Evolutionary conservation across 2,797 vertebrate species (phyloP).

Genomic region (Anolis apletophallus): DNA sequence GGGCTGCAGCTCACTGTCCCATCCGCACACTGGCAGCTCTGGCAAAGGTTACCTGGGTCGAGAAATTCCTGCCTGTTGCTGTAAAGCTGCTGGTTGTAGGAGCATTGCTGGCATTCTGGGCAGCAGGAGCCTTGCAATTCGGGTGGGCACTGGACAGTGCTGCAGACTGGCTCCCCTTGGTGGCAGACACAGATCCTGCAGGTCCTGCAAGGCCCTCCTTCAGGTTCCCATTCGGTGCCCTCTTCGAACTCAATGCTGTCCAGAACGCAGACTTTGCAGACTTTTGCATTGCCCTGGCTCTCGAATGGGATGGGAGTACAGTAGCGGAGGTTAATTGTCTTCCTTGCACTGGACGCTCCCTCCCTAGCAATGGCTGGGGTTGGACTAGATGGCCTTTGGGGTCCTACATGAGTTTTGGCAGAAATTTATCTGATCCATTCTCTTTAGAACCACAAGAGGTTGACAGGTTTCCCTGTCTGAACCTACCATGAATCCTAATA

Average conservation of each 20-base stretch:
- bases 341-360: no score
- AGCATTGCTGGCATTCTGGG: slow-evolving; percentile 83
- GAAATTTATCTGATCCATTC: no score
- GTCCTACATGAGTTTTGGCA: no score
- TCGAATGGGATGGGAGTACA: no score
- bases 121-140: slow-evolving; percentile 89
- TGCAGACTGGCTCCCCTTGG: slow-evolving; percentile 79
- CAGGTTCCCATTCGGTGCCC: slow-evolving; percentile 81
- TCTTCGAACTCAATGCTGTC: slow-evolving; percentile 84
- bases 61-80: slow-evolving; percentile 82
- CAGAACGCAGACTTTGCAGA: slow-evolving; percentile 84
- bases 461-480: no score
- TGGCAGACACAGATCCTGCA: slow-evolving; percentile 86
- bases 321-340: no score
- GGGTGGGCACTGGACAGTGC: slow-evolving; percentile 73
- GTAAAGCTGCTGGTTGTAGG: slow-evolving; percentile 82
- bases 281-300: no score
- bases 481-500: no score
- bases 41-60: slow-evolving; percentile 80
- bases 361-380: no score
- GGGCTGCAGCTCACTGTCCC: no score
- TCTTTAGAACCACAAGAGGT: no score
- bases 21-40: slow-evolving; percentile 85
- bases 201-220: slow-evolving; percentile 77
- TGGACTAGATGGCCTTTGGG: no score